These are phyloP conservation scores for Gallinago stenura DNA, from an alignment of 2,797 vertebrate genomes.

Conservation along the genomic window DNA sequence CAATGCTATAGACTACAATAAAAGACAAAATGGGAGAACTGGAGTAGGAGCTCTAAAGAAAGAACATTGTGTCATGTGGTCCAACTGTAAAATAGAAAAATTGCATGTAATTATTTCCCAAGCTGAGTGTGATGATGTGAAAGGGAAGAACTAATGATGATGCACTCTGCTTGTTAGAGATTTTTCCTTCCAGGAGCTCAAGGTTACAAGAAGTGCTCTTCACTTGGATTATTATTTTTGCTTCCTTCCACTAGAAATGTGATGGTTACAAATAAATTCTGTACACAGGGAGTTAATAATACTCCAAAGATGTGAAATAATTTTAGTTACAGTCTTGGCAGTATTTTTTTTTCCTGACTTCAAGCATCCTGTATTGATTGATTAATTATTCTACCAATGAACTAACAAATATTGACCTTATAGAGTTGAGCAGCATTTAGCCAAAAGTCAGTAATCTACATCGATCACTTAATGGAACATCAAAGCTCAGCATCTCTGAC, in stretches of 20 bases:
- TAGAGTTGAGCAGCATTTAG: constrained; percentile 88
- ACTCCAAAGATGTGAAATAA: constrained; percentile 69
- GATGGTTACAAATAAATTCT: constrained; percentile 69
- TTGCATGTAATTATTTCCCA: constrained; percentile 83
- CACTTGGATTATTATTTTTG: not conserved
- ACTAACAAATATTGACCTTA: constrained; percentile 98
- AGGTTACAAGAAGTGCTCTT: constrained; percentile 76
- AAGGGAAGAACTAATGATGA: constrained; percentile 81
- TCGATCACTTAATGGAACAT: constrained; percentile 99
- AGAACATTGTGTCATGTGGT: constrained; percentile 80
- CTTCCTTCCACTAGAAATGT: constrained; percentile 16
- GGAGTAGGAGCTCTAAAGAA: constrained; percentile 53
- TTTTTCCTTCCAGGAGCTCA: constrained; percentile 77
- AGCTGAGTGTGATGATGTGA: constrained; percentile 77
- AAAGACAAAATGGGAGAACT: constrained; percentile 66
- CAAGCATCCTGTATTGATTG: constrained; percentile 91
- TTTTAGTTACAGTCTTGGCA: constrained; percentile 72
- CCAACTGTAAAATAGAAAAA: constrained; percentile 84
- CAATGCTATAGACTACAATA: constrained; percentile 10
- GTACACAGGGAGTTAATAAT: constrained; percentile 74
- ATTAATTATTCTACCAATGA: constrained; percentile 98
- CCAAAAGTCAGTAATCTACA: constrained; percentile 89
- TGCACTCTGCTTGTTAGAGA: constrained; percentile 82
- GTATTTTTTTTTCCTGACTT: constrained; percentile 79
- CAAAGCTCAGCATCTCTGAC: constrained; percentile 88